Conservation (phyloP, 2,113 vertebrate genomes). For the Columbina picui region DNA sequence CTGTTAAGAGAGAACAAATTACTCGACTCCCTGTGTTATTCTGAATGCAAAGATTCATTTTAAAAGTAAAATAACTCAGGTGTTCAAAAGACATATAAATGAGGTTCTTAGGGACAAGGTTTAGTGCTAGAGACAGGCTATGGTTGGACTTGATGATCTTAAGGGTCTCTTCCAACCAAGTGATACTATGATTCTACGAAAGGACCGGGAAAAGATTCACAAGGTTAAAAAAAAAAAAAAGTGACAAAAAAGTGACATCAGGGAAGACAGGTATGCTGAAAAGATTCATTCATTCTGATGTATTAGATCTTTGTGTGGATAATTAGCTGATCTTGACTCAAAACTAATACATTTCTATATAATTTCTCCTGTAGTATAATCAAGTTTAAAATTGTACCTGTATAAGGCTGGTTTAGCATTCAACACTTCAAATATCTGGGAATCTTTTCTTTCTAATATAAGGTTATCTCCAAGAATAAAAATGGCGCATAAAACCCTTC, state of each 20-base stretch:
- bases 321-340: not conserved
- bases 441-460: not conserved
- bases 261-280: not conserved
- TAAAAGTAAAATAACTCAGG: not conserved
- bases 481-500: accelerated
- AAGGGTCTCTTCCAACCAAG: too few species aligned
- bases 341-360: not conserved
- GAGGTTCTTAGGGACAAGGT: too few species aligned
- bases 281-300: not conserved
- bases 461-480: not conserved
- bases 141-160: too few species aligned
- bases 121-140: too few species aligned
- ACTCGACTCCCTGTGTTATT: not conserved
- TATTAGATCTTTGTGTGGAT: not conserved
- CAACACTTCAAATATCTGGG: not conserved
- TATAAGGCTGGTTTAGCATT: not conserved
- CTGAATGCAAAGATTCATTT: not conserved
- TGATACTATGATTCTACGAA: not conserved
- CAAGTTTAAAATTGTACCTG: not conserved
- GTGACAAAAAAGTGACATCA: too few species aligned
- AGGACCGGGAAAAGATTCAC: not conserved
- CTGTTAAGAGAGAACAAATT: not conserved
- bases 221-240: not conserved
- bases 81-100: too few species aligned
- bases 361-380: not conserved